phyloP scores from a whole-genome alignment of 1,140 invertebrate species.

The Apis cerana region DNA sequence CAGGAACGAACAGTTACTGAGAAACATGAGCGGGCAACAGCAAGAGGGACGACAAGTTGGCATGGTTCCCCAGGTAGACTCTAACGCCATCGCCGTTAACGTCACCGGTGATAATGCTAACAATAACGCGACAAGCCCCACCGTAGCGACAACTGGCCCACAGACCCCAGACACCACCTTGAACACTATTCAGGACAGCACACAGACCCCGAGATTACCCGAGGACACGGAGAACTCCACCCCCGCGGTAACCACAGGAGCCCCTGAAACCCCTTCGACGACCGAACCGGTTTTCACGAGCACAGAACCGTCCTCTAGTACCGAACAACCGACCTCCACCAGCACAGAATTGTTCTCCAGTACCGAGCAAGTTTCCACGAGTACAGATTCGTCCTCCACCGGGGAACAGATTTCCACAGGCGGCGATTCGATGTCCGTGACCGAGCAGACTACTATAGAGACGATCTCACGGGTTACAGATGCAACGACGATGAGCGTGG shows the following conservation, averaged over 20 bases:
- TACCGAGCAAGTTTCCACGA: conserved; percentile 29
- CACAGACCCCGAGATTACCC: conserved; percentile 44
- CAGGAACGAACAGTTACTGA: conserved; percentile 73
- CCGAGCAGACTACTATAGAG: conserved; percentile 34
- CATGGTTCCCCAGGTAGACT: conserved; percentile 69
- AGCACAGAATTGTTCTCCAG: not conserved
- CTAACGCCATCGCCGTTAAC: conserved; percentile 69
- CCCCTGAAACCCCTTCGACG: conserved; percentile 36
- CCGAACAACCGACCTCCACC: conserved; percentile 16
- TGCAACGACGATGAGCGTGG: conserved; percentile 11
- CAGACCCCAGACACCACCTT: conserved; percentile 58
- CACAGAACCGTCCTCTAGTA: conserved; percentile 29
- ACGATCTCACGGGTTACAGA: not conserved
- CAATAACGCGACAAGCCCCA: conserved; percentile 69
- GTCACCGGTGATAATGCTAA: conserved; percentile 68
- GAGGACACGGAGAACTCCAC: conserved; percentile 41
- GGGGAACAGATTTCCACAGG: not conserved
- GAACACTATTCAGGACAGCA: conserved; percentile 58
- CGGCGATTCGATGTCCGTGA: not conserved
- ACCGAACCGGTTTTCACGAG: conserved; percentile 22
- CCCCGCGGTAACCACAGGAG: conserved; percentile 24
- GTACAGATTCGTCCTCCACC: conserved; percentile 24
- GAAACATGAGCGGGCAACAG: conserved; percentile 45
- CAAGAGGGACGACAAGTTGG: conserved; percentile 31
- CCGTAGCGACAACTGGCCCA: conserved; percentile 58